Conservation (phyloP, 2,797 vertebrate genomes). For the Botia almorhae region DNA sequence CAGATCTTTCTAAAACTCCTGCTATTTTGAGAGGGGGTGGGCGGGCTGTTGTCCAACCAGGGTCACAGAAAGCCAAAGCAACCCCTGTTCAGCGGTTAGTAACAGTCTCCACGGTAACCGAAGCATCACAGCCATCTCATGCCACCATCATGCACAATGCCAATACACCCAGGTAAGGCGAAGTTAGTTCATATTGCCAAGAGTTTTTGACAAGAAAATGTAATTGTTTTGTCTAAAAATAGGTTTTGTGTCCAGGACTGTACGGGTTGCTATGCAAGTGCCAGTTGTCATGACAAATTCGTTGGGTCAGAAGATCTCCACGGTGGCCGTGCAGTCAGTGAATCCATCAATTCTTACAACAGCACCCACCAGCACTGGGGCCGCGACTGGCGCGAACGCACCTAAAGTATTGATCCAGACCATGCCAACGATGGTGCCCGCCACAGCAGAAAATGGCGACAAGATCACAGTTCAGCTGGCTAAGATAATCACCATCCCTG, state of each 20-base stretch:
- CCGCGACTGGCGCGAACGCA: slow-evolving; percentile 66
- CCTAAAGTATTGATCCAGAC: slow-evolving; percentile 95
- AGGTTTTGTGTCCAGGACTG: slow-evolving; percentile 78
- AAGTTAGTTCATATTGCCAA: not conserved
- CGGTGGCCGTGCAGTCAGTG: slow-evolving; percentile 87
- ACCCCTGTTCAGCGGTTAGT: slow-evolving; percentile 72
- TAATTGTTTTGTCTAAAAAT: no score
- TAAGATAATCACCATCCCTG: slow-evolving; percentile 98
- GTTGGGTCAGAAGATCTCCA: slow-evolving; percentile 94
- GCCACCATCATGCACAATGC: slow-evolving; percentile 68
- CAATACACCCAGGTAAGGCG: slow-evolving; percentile 72
- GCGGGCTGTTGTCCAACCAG: slow-evolving; percentile 74
- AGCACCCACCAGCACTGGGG: slow-evolving; percentile 78
- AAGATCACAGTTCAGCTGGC: slow-evolving; percentile 96
- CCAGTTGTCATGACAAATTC: slow-evolving; percentile 97
- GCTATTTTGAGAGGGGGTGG: slow-evolving; percentile 77
- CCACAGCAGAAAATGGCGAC: slow-evolving; percentile 90
- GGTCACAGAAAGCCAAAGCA: slow-evolving; percentile 71
- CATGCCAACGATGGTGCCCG: slow-evolving; percentile 91
- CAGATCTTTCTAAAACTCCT: slow-evolving; percentile 76
- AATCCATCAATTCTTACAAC: slow-evolving; percentile 84
- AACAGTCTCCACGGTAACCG: slow-evolving; percentile 73
- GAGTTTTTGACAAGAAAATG: no score
- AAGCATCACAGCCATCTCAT: slow-evolving; percentile 67
- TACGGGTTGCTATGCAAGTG: slow-evolving; percentile 97